Conservation (phyloP, 2,113 vertebrate species). For the Phyllopteryx taeniolatus region DNA sequence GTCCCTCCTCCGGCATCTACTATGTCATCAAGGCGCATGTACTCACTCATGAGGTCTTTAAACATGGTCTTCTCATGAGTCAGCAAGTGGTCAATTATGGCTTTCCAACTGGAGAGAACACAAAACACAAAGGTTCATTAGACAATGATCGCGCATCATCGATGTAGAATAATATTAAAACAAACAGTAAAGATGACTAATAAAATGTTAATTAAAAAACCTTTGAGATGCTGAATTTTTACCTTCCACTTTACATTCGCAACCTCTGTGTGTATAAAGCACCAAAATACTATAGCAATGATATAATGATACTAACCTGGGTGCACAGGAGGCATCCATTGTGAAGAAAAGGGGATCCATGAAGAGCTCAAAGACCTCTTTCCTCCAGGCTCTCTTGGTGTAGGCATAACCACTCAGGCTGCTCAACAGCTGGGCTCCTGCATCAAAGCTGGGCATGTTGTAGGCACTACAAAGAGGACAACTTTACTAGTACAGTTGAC, state of each 20-base stretch:
- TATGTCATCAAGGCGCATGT: background rate
- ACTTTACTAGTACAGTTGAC: background rate
- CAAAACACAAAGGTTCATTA: background rate
- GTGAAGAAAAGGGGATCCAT: conserved; percentile 96
- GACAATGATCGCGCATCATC: background rate
- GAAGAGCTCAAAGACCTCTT: conserved; percentile 90
- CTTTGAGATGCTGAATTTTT: background rate
- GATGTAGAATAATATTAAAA: background rate
- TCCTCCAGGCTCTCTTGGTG: conserved; percentile 94
- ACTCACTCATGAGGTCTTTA: conserved; percentile 98
- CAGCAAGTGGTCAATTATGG: conserved; percentile 92
- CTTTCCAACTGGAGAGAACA: conserved; percentile 82
- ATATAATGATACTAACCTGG: conserved; percentile 71
- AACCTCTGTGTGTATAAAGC: no score
- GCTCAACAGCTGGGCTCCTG: conserved; percentile 87
- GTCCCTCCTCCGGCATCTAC: background rate
- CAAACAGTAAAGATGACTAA: background rate
- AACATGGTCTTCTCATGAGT: conserved; percentile 99
- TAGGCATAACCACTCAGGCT: conserved; percentile 96
- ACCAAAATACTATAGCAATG: background rate
- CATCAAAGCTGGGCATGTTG: conserved; percentile 92
- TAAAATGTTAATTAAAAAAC: background rate
- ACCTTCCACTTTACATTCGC: no score
- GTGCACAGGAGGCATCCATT: conserved; percentile 85
- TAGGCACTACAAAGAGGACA: conserved; percentile 76